These are phyloP conservation scores for Brachyalestes nurse DNA, from an alignment of 2,797 vertebrate species.

Conservation along the genomic window DNA sequence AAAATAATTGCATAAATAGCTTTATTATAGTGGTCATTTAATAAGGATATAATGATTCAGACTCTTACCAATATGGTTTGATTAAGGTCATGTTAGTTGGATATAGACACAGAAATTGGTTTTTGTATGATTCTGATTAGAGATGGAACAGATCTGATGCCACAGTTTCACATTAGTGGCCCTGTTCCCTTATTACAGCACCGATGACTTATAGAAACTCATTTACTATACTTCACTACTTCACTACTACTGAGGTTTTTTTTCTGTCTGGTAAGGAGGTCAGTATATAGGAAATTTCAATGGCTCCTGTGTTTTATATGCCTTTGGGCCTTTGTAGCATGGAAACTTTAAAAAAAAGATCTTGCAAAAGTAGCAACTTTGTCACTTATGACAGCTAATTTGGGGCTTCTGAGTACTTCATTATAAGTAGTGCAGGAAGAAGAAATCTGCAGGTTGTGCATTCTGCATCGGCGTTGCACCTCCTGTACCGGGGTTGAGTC, in stretches of 20 bases:
- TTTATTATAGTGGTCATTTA: neutral
- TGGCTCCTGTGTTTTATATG: neutral
- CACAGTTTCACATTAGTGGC: neutral
- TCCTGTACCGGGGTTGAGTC: conserved; percentile 14
- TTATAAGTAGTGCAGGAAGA: conserved; percentile 17
- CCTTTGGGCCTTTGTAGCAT: neutral
- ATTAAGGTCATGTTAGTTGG: neutral
- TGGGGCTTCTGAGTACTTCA: neutral
- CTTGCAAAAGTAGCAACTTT: too few species aligned
- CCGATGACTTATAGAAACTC: neutral
- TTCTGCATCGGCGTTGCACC: conserved; percentile 1
- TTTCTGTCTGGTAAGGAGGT: too few species aligned
- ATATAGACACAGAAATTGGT: too few species aligned
- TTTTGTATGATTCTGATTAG: neutral
- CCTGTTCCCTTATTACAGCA: neutral
- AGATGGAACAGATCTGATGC: neutral
- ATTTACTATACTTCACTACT: neutral
- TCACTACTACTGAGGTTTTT: too few species aligned
- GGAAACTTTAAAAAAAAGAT: neutral
- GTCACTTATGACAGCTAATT: neutral
- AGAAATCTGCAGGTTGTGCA: neutral
- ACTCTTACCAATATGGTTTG: neutral
- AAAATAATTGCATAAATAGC: too few species aligned
- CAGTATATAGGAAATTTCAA: neutral
- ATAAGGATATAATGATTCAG: neutral